A percentile compares a stretch with the other conserved stretches of the same genome.
Evolutionary conservation across 2,113 vertebrate species (phyloP).

Genomic region (human): DNA sequence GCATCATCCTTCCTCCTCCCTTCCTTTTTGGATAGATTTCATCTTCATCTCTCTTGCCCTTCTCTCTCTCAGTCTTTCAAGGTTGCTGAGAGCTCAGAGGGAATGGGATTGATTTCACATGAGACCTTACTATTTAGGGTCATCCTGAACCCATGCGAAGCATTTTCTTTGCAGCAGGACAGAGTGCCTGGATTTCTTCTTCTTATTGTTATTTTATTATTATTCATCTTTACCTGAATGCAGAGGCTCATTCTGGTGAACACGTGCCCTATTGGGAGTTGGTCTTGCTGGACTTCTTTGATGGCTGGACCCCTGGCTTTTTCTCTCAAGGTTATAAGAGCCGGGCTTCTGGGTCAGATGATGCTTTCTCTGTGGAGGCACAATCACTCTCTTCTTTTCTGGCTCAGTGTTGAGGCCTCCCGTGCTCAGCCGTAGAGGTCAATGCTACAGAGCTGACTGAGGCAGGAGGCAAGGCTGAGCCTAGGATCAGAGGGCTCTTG

Average conservation of each 20-base stretch:
- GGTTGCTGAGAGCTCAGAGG: neutral
- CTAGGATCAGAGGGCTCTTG: neutral
- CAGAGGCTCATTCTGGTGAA: neutral
- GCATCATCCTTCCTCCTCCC: neutral
- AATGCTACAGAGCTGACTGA: neutral
- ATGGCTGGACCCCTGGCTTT: neutral
- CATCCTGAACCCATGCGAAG: neutral
- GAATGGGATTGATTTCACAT: neutral
- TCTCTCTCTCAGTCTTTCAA: neutral
- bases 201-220: accelerated
- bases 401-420: neutral
- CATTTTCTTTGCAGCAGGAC: neutral
- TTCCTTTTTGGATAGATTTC: neutral
- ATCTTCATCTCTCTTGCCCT: neutral
- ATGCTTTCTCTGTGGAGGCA: neutral
- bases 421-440: accelerated
- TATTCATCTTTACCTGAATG: neutral
- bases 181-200: neutral
- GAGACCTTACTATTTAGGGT: neutral
- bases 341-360: neutral
- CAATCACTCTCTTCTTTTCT: neutral
- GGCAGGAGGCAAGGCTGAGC: neutral
- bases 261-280: neutral
- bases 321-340: neutral
- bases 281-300: neutral